These are phyloP conservation scores for Myotis vivesi DNA, from an alignment of 2,797 vertebrate genomes.

Conservation along the genomic window DNA sequence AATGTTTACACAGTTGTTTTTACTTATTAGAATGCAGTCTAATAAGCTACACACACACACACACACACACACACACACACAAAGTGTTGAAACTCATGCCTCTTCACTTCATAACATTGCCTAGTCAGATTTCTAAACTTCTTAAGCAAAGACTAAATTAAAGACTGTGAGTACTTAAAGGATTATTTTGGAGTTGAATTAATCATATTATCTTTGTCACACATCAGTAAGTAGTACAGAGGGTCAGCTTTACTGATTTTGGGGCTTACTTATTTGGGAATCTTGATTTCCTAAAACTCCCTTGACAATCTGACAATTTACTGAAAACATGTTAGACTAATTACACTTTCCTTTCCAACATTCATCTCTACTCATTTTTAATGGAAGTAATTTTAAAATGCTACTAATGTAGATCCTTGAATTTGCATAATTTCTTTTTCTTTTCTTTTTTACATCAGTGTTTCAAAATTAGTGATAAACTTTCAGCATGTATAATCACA, in stretches of 20 bases:
- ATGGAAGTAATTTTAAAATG: neutral
- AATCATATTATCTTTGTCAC: neutral
- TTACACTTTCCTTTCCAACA: neutral
- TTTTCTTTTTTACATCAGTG: neutral
- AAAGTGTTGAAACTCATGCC: neutral
- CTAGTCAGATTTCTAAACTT: neutral
- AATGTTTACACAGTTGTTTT: neutral
- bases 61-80: neutral
- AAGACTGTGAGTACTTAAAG: neutral
- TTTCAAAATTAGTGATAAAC: neutral
- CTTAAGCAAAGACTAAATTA: neutral
- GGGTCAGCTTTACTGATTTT: neutral
- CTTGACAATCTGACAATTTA: neutral
- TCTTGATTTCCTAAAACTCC: neutral
- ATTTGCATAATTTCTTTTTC: neutral
- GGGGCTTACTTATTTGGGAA: neutral
- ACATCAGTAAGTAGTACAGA: neutral
- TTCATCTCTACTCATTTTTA: constrained; percentile 4
- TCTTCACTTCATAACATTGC: neutral
- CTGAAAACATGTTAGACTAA: neutral
- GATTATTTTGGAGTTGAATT: neutral
- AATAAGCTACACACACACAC: neutral
- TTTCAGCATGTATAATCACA: neutral
- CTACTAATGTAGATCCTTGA: neutral
- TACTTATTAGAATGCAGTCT: neutral